A percentile compares a stretch with the other conserved stretches of the same genome.
Evolutionary conservation across 2,888 invertebrate species (phyloP).

Genomic region (Leptinotarsa peninsularis): DNA sequence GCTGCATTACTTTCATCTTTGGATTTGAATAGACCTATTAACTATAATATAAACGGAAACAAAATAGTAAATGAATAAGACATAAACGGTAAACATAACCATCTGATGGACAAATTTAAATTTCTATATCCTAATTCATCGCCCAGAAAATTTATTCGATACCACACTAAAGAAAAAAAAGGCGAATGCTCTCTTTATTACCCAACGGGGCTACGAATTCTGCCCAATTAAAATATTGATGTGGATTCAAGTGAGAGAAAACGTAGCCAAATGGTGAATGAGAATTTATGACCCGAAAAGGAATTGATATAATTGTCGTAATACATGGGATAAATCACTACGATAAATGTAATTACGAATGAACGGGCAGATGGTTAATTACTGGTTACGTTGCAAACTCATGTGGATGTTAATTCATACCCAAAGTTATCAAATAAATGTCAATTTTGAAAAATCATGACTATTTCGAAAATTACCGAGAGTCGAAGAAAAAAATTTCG

Average conservation of each 20-base stretch:
- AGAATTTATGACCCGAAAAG: slow-evolving; percentile 9
- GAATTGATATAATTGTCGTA: slow-evolving; percentile 11
- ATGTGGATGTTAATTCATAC: not conserved
- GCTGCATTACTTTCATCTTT: too few relatives aligned
- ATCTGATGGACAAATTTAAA: not conserved
- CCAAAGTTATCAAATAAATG: not conserved
- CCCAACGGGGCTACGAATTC: not conserved
- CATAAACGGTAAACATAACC: not conserved
- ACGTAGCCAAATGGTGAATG: not conserved
- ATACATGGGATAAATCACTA: slow-evolving; percentile 5
- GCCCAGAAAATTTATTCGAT: not conserved
- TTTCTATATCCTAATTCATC: not conserved
- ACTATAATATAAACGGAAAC: not conserved
- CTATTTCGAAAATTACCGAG: too few relatives aligned
- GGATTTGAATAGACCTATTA: too few relatives aligned
- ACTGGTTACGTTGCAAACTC: not conserved
- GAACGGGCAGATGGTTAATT: not conserved
- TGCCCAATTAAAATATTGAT: not conserved
- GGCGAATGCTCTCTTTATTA: slow-evolving; percentile 11
- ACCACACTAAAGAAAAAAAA: not conserved
- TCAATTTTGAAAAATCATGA: too few relatives aligned
- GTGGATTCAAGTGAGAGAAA: not conserved
- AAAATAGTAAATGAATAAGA: not conserved
- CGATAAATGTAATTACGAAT: not conserved
- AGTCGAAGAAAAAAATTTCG: too few relatives aligned